Evolutionary conservation across 2,888 invertebrate genomes (phyloP).

Genomic region (Geotrupes spiniger): DNA sequence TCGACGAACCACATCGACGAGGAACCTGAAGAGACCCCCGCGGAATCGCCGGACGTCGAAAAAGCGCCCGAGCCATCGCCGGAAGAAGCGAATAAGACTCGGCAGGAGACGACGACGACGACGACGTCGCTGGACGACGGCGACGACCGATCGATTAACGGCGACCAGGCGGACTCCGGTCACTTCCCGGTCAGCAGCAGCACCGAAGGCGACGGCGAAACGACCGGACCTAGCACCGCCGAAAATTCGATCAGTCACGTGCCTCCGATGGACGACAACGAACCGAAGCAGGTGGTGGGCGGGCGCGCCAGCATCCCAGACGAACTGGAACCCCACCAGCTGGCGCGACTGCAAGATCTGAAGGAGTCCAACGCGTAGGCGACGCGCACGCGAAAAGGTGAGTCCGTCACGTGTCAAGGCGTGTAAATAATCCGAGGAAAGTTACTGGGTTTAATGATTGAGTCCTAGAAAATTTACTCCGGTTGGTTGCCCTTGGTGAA

Average conservation of each 20-base stretch:
- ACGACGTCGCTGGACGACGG: constrained; percentile 31
- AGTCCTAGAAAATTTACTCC: no score
- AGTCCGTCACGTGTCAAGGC: no score
- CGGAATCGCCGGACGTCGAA: constrained; percentile 28
- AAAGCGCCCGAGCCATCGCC: constrained; percentile 32
- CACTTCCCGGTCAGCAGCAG: constrained; percentile 64
- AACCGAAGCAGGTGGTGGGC: constrained; percentile 69
- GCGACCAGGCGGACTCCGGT: constrained; percentile 59
- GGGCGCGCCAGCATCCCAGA: constrained; percentile 83
- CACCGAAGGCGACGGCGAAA: constrained; percentile 65
- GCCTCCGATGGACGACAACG: constrained; percentile 40
- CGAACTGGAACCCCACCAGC: constrained; percentile 83
- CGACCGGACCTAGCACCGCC: constrained; percentile 60
- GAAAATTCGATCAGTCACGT: constrained; percentile 60
- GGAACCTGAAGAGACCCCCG: constrained; percentile 23
- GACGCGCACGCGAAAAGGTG: no score
- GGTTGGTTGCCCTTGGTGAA: no score
- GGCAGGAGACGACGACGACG: constrained; percentile 23
- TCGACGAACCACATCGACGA: constrained; percentile 38
- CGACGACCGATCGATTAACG: constrained; percentile 48
- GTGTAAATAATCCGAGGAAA: no score
- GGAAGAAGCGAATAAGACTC: constrained; percentile 19
- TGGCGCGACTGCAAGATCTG: constrained; percentile 81
- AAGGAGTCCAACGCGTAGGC: constrained; percentile 87
- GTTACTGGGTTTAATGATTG: no score